phyloP scores from a whole-genome alignment of 2,113 vertebrate genomes.

The Eclectus roratus region DNA sequence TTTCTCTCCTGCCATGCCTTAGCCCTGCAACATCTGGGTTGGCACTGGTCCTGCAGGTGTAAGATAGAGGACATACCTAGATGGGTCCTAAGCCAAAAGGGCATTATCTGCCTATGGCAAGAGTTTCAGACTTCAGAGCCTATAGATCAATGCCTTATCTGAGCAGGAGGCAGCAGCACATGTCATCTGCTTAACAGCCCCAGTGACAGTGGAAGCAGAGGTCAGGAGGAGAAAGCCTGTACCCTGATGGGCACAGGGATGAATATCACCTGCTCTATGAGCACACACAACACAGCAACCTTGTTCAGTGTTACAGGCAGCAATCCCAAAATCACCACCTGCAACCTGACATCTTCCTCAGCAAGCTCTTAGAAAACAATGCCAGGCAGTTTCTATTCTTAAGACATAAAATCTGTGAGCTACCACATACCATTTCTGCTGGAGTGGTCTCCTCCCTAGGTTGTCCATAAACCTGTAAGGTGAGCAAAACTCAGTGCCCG shows the following conservation, averaged over 20 bases:
- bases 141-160: neutral
- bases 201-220: neutral
- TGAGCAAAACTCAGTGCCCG: neutral
- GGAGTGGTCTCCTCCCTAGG: neutral
- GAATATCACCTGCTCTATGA: neutral
- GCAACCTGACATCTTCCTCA: neutral
- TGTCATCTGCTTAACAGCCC: neutral
- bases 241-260: neutral
- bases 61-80: neutral
- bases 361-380: neutral
- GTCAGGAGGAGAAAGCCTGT: neutral
- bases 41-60: neutral
- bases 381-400: neutral
- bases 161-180: neutral
- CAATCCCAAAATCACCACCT: slow-evolving; percentile 1
- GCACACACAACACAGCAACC: neutral
- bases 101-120: neutral
- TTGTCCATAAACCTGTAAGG: neutral
- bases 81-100: neutral
- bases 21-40: neutral
- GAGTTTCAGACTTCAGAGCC: neutral
- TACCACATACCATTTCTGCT: neutral
- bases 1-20: neutral
- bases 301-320: neutral
- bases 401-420: neutral